Percentiles rank a stretch among this genome's conserved stretches.
These are phyloP conservation scores for Sorex araneus DNA, from an alignment of 2,113 vertebrate genomes.

Conservation along the genomic window DNA sequence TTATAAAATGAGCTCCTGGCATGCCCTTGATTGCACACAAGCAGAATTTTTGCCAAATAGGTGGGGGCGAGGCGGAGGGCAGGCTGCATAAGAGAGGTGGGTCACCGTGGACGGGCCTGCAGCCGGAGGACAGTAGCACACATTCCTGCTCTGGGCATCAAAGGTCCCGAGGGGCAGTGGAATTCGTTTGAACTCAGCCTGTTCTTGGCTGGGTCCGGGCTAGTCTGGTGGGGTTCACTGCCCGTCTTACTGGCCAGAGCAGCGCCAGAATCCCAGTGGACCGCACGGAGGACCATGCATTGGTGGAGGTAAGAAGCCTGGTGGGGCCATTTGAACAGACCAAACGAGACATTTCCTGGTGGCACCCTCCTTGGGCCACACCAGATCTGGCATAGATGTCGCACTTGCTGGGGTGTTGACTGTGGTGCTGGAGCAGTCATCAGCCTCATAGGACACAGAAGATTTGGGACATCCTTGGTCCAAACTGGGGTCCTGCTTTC, in stretches of 20 bases:
- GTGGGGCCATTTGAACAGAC: not conserved
- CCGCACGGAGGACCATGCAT: not conserved
- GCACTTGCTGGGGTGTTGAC: fast-evolving
- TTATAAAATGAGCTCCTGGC: not conserved
- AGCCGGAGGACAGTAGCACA: not conserved
- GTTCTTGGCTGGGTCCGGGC: not conserved
- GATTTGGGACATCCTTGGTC: not conserved
- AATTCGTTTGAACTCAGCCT: constrained; percentile 41
- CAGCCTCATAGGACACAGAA: not conserved
- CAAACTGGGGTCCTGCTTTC: not conserved
- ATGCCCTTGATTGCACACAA: not conserved
- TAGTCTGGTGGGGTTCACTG: not conserved
- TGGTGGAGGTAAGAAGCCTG: not conserved
- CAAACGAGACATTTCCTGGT: not conserved
- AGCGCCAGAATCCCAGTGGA: too few species aligned
- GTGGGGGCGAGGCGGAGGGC: fast-evolving
- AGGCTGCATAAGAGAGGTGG: not conserved
- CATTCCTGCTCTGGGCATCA: constrained; percentile 27
- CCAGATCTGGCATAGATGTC: fast-evolving
- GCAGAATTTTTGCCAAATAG: not conserved
- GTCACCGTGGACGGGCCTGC: fast-evolving
- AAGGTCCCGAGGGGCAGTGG: not conserved
- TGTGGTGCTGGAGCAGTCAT: not conserved
- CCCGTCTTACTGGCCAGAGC: not conserved
- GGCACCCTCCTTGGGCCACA: not conserved